A percentile compares a stretch with the other conserved stretches of the same genome.
Conservation (phyloP, 2,888 invertebrate species). For the Drosophila paracracens region DNA sequence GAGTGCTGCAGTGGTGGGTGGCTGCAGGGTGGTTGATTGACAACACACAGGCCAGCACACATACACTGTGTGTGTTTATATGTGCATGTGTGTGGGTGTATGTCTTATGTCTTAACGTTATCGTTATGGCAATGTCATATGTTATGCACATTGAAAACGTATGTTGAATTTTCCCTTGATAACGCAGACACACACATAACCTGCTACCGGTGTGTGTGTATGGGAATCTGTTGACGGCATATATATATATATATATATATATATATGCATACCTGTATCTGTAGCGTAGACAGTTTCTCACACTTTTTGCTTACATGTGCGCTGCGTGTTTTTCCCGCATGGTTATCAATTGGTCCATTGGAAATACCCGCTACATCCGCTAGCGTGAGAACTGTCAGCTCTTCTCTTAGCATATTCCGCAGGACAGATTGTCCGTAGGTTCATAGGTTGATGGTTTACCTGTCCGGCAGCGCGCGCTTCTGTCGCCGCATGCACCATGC, state of each 20-base stretch:
- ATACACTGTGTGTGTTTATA: constrained; percentile 3
- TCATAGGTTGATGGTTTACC: constrained; percentile 25
- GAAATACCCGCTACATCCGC: constrained; percentile 63
- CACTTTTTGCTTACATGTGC: constrained; percentile 60
- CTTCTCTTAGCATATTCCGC: constrained; percentile 11
- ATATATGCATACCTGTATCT: constrained; percentile 7
- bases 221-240: background rate
- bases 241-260: background rate
- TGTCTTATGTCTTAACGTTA: constrained; percentile 61
- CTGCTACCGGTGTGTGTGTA: constrained; percentile 52
- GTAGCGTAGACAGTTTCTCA: constrained; percentile 56
- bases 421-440: background rate
- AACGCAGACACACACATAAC: constrained; percentile 29
- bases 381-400: constrained; percentile 73
- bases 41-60: constrained; percentile 20
- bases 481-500: constrained; percentile 57
- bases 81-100: background rate
- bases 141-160: constrained; percentile 83
- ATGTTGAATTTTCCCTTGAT: constrained; percentile 80
- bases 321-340: constrained; percentile 59
- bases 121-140: constrained; percentile 80
- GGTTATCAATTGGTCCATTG: constrained; percentile 73
- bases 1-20: background rate
- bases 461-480: constrained; percentile 29
- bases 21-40: constrained; percentile 19